Evolutionary conservation across 1,140 invertebrate genomes (phyloP), one percentile per base, ranked within the genome.

Genomic region (Arion vulgaris): DNA sequence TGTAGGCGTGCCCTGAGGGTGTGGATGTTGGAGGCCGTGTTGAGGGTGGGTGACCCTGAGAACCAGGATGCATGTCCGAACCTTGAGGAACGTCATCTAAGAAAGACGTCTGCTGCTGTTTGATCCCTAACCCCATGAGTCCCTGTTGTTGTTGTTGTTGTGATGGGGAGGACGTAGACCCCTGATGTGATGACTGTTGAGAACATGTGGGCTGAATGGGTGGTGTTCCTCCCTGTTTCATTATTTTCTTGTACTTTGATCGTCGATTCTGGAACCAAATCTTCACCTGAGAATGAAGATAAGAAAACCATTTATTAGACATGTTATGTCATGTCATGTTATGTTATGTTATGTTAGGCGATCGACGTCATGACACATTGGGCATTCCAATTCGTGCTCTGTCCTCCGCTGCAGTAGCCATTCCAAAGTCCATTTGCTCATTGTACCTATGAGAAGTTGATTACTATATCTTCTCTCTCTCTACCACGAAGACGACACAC

Each of bases 241-340:
- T 96, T 95, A 98, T 96, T 93, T 98, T 98, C 95, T 98, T 98
- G 94, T 97, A 98, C 92, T 98, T 99, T 90, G 97, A 98, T 41
- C 97, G 94, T 77, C 97, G 95, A 92, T 99, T 98, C 94, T 99
- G 97, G 94, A 98, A 98, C 97, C 97, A 98, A 90, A 98, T 99
- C 95, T 98, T 99, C 89, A 98, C 97, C 97, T 98, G 94, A 71
- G 95, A 71, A 85, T 49, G 87, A 77, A 85, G 62, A 83, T 28
- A 77, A 79, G 17, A 57, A 7, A 57, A 15, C 23, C 15, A 49
- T 49, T 49, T 11, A 11, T 49, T 9, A 11, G 9, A 49, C 45
- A 19, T 49, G 45, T 49, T 49, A 11, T 11, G 9, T 49, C 45
- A 49, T 49, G 9, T 49, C 45, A 9, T 9, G 45, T 49, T 49